These are phyloP conservation scores for Sebastes goodei DNA, from an alignment of 2,797 vertebrate genomes.

Conservation along the genomic window DNA sequence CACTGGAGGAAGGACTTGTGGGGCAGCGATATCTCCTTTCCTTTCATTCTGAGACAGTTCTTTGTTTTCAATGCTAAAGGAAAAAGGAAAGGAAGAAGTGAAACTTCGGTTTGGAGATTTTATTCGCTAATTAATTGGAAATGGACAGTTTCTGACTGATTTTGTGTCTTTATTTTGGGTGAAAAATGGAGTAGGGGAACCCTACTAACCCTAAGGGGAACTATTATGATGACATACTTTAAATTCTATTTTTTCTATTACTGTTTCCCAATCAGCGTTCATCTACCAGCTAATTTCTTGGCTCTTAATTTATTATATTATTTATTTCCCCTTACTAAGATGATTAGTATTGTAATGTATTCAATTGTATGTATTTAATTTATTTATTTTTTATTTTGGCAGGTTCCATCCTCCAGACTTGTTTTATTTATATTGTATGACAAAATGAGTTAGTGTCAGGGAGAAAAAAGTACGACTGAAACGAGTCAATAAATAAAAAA, in stretches of 20 bases:
- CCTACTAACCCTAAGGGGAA: background rate
- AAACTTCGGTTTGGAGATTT: background rate
- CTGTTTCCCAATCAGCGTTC: background rate
- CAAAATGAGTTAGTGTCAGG: background rate
- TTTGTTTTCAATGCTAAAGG: background rate
- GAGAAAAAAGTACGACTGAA: background rate
- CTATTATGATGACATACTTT: background rate
- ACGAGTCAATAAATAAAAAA: background rate
- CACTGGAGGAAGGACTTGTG: background rate
- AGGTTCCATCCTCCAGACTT: too few species aligned
- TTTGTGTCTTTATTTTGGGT: background rate
- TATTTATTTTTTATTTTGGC: background rate
- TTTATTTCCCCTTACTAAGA: background rate
- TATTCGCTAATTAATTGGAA: background rate
- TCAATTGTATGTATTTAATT: rapidly evolving
- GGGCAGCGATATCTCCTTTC: background rate
- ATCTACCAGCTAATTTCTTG: background rate
- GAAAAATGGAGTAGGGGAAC: background rate
- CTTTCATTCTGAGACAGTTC: background rate
- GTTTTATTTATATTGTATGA: background rate
- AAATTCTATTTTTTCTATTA: background rate
- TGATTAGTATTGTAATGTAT: background rate
- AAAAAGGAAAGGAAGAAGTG: background rate
- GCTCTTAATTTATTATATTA: background rate
- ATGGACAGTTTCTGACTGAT: background rate